phyloP scores from a whole-genome alignment of 2,113 vertebrate species.

The Thamnophis sirtalis region DNA sequence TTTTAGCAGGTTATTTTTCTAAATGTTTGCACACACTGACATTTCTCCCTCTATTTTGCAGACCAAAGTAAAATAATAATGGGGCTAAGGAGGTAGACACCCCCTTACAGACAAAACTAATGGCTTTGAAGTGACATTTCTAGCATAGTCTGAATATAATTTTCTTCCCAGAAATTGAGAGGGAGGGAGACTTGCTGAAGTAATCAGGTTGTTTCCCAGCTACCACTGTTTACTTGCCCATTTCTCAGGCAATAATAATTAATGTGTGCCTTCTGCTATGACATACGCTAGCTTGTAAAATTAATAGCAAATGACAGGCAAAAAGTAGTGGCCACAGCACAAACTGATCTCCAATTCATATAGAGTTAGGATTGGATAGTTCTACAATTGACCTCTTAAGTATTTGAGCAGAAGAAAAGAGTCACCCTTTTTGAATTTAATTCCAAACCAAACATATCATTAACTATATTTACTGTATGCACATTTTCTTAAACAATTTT shows the following conservation, averaged over 20 bases:
- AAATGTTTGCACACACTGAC: neutral
- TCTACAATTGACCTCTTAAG: neutral
- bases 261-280: neutral
- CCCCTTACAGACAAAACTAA: neutral
- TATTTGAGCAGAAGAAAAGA: neutral
- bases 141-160: neutral
- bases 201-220: neutral
- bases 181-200: neutral
- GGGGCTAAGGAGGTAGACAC: neutral
- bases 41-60: neutral
- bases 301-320: neutral
- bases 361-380: neutral
- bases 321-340: neutral
- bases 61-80: neutral
- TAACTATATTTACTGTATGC: neutral
- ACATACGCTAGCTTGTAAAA: neutral
- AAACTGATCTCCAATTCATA: neutral
- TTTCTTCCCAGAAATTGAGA: neutral
- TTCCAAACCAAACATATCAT: neutral
- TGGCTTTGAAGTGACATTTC: neutral
- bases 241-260: neutral
- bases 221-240: neutral
- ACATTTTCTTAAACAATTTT: neutral
- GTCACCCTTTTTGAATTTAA: neutral
- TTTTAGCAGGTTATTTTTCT: neutral